Base-by-base conservation (phyloP, 2,113 vertebrate species). In the Numenius arquata region DNA sequence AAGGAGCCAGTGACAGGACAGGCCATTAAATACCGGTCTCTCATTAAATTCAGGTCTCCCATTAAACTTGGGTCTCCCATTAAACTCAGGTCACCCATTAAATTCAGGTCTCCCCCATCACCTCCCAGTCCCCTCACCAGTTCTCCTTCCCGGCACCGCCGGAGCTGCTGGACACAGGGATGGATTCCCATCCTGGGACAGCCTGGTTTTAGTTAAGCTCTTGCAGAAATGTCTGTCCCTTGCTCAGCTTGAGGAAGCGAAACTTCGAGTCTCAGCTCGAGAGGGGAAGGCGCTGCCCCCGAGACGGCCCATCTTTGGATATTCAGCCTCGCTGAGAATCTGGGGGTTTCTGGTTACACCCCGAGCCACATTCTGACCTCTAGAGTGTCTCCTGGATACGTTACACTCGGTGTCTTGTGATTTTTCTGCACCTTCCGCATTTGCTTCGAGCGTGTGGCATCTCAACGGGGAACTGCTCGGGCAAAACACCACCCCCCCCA, bases 101-200 rank as follows among this genome's bases (percentile, higher is more conserved):
- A 36, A 18, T 11, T 23, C 36, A 1, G 36, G 41, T 89, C 20
- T 66, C 26, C 61, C 16, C 34, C 1, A 0, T n/a, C 52, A n/a
- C 75, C 41, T 29, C n/a, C 29, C 66, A 10, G 45, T 61, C 11
- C 75, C 34, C 40, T 29, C 32, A 6, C 47, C 19, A 4, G 34
- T 5, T 23, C 34, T 34, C 56, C 84, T 40, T 34, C 68, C 80
- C 8, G 0, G 48, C 32, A 12, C 56, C 11, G 66, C 68, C 13
- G 3, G 41, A n/a, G 41, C 71, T 3, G 48, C 6, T 38, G 58
- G 48, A 15, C 12, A 15, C 0, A 0, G 0, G 0, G 4, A 2
- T 15, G n/a, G 32, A 5, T 45, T 30, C 61, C 73, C 14, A 5
- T 4, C 38, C 41, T 27, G 25, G 43, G 6, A 13, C 43, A 55